A percentile compares a stretch with the other conserved stretches of the same genome.
Conservation (phyloP, 2,113 vertebrate species). For the Amphilophus citrinellus region DNA sequence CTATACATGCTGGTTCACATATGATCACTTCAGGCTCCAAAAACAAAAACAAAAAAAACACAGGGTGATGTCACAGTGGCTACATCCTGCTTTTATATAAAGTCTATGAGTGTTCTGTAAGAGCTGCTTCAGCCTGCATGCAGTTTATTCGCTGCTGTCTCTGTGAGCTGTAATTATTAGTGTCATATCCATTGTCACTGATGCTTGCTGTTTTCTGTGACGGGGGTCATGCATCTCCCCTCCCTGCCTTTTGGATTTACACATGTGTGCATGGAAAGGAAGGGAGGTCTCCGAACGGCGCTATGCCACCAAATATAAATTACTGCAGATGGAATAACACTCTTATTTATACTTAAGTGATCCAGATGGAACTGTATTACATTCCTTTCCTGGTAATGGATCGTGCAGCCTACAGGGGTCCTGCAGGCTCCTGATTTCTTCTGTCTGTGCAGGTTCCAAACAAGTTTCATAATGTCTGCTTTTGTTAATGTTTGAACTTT, state of each 20-base stretch:
- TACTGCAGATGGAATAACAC: background rate
- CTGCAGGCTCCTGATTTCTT: background rate
- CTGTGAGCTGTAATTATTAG: background rate
- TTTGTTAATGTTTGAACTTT: background rate
- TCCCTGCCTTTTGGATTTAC: background rate
- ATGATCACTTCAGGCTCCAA: background rate
- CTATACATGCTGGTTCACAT: background rate
- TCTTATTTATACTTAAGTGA: background rate
- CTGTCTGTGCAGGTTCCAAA: background rate
- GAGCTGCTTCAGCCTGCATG: background rate
- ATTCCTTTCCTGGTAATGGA: background rate
- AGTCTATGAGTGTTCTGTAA: background rate
- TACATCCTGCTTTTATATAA: background rate
- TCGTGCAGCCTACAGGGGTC: background rate
- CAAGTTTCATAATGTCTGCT: background rate
- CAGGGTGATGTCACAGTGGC: background rate
- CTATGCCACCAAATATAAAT: background rate
- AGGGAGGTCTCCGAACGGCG: background rate
- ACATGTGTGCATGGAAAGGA: accelerated
- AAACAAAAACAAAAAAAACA: background rate
- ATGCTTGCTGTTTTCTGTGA: background rate
- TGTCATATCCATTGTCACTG: background rate
- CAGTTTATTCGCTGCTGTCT: background rate
- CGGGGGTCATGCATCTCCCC: background rate
- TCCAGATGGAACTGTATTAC: background rate